Percentiles rank a stretch among this genome's conserved stretches.
Conservation (phyloP, 2,797 vertebrate genomes). For the Liasis olivaceus region DNA sequence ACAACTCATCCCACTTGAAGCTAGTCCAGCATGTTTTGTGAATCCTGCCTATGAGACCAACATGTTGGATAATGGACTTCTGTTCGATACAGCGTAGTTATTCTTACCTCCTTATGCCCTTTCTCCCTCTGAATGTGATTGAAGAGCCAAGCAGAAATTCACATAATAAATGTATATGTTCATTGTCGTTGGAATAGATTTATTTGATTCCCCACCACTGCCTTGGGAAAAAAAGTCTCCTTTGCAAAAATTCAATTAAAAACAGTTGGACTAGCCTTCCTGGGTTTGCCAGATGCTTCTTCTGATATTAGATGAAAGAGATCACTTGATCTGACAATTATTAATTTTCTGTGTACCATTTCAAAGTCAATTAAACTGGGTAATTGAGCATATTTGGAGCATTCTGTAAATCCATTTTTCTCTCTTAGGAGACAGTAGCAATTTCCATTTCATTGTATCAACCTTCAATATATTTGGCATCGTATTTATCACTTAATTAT, state of each 20-base stretch:
- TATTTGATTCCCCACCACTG: background rate
- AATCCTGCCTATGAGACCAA: background rate
- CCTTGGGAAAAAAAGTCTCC: background rate
- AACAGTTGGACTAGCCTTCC: background rate
- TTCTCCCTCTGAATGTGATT: background rate
- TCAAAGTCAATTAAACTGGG: conserved; percentile 22
- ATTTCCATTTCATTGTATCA: background rate
- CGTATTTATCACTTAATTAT: background rate
- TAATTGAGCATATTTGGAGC: conserved; percentile 26
- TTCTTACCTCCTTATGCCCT: background rate
- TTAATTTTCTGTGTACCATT: conserved; percentile 26
- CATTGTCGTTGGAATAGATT: background rate
- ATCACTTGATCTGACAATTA: conserved; percentile 10
- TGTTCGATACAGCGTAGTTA: background rate
- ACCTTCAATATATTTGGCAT: background rate
- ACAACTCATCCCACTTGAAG: background rate
- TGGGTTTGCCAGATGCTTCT: background rate
- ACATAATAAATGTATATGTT: background rate
- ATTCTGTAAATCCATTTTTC: conserved; percentile 7
- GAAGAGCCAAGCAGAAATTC: background rate
- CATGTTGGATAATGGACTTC: background rate
- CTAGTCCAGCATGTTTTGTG: background rate
- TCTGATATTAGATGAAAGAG: background rate
- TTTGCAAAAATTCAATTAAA: background rate
- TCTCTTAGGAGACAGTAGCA: background rate